Conservation (phyloP, 2,113 vertebrate species). For the Gulo gulo region DNA sequence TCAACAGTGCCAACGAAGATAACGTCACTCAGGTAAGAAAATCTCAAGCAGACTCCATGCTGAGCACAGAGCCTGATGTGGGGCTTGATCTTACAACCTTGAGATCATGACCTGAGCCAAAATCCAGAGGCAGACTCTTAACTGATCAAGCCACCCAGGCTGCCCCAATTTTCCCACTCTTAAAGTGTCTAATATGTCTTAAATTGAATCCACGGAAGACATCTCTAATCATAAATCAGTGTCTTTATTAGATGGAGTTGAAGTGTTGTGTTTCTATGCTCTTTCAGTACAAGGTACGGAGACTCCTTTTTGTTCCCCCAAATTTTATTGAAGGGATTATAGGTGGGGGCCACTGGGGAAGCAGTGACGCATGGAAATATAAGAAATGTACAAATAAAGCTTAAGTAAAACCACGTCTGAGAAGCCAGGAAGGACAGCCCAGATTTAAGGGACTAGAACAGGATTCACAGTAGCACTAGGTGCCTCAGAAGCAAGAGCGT, state of each 20-base stretch:
- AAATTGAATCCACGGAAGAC: neutral
- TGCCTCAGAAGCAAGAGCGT: neutral
- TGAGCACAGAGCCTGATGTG: neutral
- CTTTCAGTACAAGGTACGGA: neutral
- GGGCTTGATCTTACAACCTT: neutral
- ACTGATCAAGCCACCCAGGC: neutral
- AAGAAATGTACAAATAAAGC: neutral
- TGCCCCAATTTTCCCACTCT: neutral
- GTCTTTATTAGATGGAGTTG: too few relatives aligned
- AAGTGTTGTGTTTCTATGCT: neutral
- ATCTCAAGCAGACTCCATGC: neutral
- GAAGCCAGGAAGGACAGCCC: neutral
- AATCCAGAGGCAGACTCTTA: neutral
- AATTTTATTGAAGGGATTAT: neutral
- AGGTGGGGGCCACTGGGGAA: neutral
- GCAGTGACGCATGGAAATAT: neutral
- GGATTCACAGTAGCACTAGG: neutral
- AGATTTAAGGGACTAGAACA: neutral
- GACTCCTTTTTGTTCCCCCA: neutral
- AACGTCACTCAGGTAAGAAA: constrained; percentile 91
- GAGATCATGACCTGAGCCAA: neutral
- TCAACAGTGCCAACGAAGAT: constrained; percentile 90
- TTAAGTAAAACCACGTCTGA: neutral
- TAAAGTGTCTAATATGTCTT: neutral
- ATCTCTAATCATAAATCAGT: neutral